Evolutionary conservation across 2,113 vertebrate species (phyloP), one percentile per base, ranked within the genome.

Genomic region (Eubucco bourcierii): DNA sequence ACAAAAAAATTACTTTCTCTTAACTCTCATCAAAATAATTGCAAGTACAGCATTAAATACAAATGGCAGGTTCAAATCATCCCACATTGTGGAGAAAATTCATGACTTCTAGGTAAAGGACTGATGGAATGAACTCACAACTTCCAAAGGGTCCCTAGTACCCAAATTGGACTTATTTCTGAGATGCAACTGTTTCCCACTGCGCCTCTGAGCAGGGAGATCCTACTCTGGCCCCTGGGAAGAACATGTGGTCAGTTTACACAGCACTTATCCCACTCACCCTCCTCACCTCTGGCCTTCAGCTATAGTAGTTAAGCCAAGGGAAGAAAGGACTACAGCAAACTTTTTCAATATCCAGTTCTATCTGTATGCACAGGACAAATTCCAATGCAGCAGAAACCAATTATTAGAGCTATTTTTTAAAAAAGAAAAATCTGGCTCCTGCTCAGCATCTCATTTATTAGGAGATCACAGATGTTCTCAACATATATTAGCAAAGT

Each of bases 401-500:
- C 64, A 88, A 6, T 68, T 68, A 87, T 66, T 81, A 82, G 60
- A 55, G 80, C 10, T 64, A 31, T 52, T 80, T 52, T 80, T 66
- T 41, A 37, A 81, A 88, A 90, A 61, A 63, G 27, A 12, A 15
- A 84, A 88, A 66, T n/a, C 60, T 73, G 24, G 25, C 39, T 94
- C 71, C 27, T 52, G 65, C 41, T 76, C 3, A 7, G 59, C 64
- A 41, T 74, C 61, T 86, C 60, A 72, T 75, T 88, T 93, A 72
- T 88, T 76, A 84, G 53, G 33, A 80, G 56, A 83, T 53, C 79
- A 80, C 75, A 96, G 52, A 80, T 89, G 33, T 90, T 93, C 67
- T 61, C 65, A 79, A 60, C 12, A 77, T 46, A 72, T 23, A 58
- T 12, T 55, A 16, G n/a, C 61, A 67, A 87, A 87, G 61, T 33